Conservation (phyloP, 2,888 invertebrate genomes). For the Eilema sororculum region DNA sequence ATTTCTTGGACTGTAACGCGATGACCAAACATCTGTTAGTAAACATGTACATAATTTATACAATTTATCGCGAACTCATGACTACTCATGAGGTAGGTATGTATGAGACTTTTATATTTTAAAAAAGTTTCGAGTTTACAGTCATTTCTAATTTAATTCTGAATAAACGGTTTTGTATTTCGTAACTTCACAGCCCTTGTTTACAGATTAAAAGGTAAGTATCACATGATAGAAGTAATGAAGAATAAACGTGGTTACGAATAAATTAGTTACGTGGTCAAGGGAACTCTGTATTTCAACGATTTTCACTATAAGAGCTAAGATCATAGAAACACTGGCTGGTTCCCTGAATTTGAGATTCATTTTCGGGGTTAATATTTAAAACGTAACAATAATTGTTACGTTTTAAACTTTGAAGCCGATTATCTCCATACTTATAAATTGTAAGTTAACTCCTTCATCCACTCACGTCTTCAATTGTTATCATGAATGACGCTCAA, state of each 20-base stretch:
- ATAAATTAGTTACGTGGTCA: no score
- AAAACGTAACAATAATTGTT: no score
- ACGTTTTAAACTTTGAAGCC: no score
- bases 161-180: conserved; percentile 4
- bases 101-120: conserved; percentile 6
- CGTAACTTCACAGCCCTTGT: neutral
- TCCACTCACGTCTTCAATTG: no score
- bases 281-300: no score
- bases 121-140: neutral
- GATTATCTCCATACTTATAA: no score
- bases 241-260: no score
- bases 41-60: conserved; percentile 4
- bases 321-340: neutral
- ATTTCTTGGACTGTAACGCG: conserved; percentile 17
- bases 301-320: no score
- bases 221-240: no score
- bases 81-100: conserved; percentile 5
- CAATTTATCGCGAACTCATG: conserved; percentile 5
- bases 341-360: neutral
- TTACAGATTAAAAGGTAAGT: neutral
- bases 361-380: neutral
- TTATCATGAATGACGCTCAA: neutral
- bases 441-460: no score
- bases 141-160: neutral
- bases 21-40: conserved; percentile 14